phyloP scores from a whole-genome alignment of 2,113 vertebrate species.

The Apeltes quadracus region DNA sequence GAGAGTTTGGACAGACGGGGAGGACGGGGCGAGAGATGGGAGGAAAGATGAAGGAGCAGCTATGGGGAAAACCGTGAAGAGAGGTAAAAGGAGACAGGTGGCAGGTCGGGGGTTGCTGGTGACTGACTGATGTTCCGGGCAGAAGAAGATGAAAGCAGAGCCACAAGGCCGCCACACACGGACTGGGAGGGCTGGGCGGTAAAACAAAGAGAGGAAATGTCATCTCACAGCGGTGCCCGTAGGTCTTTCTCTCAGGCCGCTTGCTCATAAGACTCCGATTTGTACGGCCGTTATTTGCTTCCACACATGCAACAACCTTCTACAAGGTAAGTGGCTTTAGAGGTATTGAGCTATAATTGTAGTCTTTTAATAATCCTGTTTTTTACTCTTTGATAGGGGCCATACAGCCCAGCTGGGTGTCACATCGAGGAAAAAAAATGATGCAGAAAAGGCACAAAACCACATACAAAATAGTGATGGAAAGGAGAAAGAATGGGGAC shows the following conservation, averaged over 20 bases:
- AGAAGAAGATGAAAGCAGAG: conserved; percentile 68
- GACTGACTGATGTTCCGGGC: conserved; percentile 66
- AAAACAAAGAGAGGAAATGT: conserved; percentile 14
- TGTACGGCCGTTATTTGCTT: neutral
- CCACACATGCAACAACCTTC: neutral
- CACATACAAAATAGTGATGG: neutral
- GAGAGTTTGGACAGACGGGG: conserved; percentile 9
- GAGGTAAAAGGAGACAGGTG: conserved; percentile 58
- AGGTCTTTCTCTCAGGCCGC: neutral
- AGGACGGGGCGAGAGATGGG: conserved; percentile 18
- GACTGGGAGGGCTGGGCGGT: neutral
- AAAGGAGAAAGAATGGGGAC: neutral
- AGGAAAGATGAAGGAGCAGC: conserved; percentile 41
- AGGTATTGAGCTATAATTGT: neutral
- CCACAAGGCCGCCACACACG: conserved; percentile 44
- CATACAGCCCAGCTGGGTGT: neutral
- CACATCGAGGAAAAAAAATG: neutral
- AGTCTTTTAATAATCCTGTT: neutral
- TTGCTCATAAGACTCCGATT: neutral
- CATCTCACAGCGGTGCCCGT: neutral
- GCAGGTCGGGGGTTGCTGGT: conserved; percentile 53
- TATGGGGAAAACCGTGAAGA: conserved; percentile 40
- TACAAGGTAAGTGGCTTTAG: neutral
- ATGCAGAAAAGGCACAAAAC: neutral
- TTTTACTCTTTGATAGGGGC: neutral